Evolutionary conservation across 2,113 vertebrate genomes (phyloP), one percentile per base, ranked within the genome.

Genomic region (Halcyon malimbica): DNA sequence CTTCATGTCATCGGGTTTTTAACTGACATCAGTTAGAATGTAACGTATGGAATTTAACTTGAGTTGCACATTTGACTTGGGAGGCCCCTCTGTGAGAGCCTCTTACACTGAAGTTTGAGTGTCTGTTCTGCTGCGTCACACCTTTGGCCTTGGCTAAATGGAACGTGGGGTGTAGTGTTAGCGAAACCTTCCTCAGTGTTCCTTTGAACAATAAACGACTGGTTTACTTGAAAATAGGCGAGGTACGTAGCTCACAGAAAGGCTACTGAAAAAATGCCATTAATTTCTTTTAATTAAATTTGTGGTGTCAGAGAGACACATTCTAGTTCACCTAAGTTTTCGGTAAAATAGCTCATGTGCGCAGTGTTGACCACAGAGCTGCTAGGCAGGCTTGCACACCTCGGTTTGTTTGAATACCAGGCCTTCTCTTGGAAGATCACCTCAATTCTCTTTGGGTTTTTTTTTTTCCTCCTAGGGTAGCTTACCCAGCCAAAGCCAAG

Each of bases 401-500:
- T 54, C 0, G 0, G 6, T 68, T 62, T 79, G 35, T 62, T 42
- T 76, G 54, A 69, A 57, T 1, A 3, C 26, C 24, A 44, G 17
- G 9, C 8, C 12, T 78, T 75, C 16, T 69, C 53, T 53, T 93
- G 60, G 26, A 76, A 44, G 13, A 73, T 76, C 28, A 65, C 18
- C n/a, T 91, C 44, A 42, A 3, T 79, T 81, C 39, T 91, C 15
- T 70, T n/a, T 83, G 37, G 50, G 19, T 48, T 16, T 78, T 56
- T 44, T 41, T 82, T 74, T 56, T 37, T 28, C 12, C 80, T 93
- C 93, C 59, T 95, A 99, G 99, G 96, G 99, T 99, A 87, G 98
- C 98, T 54, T 99, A 99, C 93, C 99, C 99, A 62, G 98, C 98
- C 94, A 99, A 99, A 97, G 98, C 99, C 94, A 99, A 99, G 97